Percentiles rank a stretch among this genome's conserved stretches.
phyloP scores from a whole-genome alignment of 2,113 vertebrate genomes.

The Bos javanicus region DNA sequence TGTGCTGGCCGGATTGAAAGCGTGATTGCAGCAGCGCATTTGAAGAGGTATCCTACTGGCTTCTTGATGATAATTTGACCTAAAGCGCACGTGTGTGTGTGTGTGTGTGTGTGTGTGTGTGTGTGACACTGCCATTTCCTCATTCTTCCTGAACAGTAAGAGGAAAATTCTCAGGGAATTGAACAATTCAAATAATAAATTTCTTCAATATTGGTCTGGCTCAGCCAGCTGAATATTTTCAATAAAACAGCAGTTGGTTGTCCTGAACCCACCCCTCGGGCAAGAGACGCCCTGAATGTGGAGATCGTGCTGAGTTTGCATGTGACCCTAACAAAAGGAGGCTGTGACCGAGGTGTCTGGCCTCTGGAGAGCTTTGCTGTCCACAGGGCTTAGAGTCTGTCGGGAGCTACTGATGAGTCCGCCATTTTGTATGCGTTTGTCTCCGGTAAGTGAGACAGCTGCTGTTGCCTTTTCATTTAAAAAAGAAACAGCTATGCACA shows the following conservation, averaged over 20 bases:
- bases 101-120: background rate
- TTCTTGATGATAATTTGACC: slow-evolving; percentile 66
- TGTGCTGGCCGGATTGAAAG: slow-evolving; percentile 56
- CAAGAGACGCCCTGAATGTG: background rate
- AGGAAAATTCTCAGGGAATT: slow-evolving; percentile 23
- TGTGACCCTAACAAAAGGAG: background rate
- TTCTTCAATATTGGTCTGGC: slow-evolving; percentile 25
- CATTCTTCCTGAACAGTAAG: background rate
- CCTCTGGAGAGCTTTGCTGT: background rate
- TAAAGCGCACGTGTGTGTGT: background rate
- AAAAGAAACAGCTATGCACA: background rate
- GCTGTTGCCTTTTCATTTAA: background rate
- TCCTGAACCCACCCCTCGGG: background rate
- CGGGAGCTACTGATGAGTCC: background rate
- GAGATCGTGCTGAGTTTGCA: background rate
- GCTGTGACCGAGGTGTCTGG: background rate
- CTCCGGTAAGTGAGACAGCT: background rate
- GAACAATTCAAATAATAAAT: slow-evolving; percentile 41
- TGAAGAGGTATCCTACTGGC: slow-evolving; percentile 56
- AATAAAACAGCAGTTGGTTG: background rate
- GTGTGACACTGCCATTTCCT: background rate
- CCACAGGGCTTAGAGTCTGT: background rate
- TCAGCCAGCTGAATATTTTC: background rate
- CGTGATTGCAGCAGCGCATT: slow-evolving; percentile 48
- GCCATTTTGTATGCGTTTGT: background rate